Percentiles rank a stretch among this genome's conserved stretches.
phyloP scores from a whole-genome alignment of 2,113 vertebrate genomes.

The Maccullochella peelii region DNA sequence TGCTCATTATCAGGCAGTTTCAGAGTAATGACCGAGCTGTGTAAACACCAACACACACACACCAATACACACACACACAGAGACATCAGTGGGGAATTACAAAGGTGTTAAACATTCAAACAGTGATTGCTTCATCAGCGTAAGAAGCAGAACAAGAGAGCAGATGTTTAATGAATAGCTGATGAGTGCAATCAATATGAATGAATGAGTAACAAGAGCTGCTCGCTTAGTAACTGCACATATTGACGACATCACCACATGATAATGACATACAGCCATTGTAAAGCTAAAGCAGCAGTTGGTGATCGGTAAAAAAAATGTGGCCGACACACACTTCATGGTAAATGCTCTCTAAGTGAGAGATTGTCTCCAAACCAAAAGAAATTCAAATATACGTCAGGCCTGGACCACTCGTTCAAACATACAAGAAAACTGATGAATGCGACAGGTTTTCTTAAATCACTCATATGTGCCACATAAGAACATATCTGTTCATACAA shows the following conservation, averaged over 20 bases:
- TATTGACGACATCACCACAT: slow-evolving; percentile 7
- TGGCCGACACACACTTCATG: background rate
- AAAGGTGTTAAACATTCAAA: slow-evolving; percentile 62
- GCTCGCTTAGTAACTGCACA: slow-evolving; percentile 36
- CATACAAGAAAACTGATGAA: no score
- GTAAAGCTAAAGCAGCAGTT: background rate
- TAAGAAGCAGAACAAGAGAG: slow-evolving; percentile 59
- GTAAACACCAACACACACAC: slow-evolving; percentile 35
- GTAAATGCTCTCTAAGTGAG: background rate
- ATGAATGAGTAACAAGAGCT: slow-evolving; percentile 52
- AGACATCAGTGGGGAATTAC: slow-evolving; percentile 33
- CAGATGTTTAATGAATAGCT: slow-evolving; percentile 76
- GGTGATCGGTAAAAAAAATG: background rate
- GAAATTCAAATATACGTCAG: background rate
- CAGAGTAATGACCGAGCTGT: slow-evolving; percentile 20
- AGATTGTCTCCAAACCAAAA: background rate
- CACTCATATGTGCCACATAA: no score
- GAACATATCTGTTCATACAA: no score
- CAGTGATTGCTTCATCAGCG: slow-evolving; percentile 54
- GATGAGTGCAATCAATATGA: slow-evolving; percentile 67
- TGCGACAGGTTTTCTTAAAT: no score
- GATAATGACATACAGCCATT: slow-evolving; percentile 6
- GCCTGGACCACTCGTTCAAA: no score
- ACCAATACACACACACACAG: background rate
- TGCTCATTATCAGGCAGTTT: slow-evolving; percentile 46